Evolutionary conservation across 1,140 invertebrate genomes (phyloP).

Genomic region (Drosophila serrata): DNA sequence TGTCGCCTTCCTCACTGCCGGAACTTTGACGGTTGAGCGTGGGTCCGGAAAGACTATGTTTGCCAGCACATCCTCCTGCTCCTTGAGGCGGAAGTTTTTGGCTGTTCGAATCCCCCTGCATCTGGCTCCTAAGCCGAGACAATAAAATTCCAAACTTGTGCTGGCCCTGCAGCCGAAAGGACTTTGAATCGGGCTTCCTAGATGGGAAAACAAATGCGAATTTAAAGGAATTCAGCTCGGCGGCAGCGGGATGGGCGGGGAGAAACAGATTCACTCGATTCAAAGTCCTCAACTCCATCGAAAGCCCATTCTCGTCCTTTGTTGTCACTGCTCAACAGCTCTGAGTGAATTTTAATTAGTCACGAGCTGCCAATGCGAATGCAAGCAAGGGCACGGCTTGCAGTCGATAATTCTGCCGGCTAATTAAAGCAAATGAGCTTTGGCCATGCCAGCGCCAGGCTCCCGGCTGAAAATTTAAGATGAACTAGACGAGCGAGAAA

Average conservation of each 20-base stretch:
- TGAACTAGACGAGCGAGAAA: conserved; percentile 33
- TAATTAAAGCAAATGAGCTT: conserved; percentile 36
- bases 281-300: conserved; percentile 36
- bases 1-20: not conserved
- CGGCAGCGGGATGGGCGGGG: not conserved
- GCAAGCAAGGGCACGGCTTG: conserved; percentile 1
- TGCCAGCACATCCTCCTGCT: conserved; percentile 6
- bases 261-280: not conserved
- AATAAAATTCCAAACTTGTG: conserved; percentile 66
- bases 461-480: conserved; percentile 26
- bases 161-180: conserved; percentile 10
- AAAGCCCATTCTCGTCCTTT: conserved; percentile 4
- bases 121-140: conserved; percentile 36
- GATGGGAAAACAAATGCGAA: not conserved
- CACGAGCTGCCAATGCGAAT: not conserved
- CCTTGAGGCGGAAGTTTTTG: conserved; percentile 19
- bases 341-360: conserved; percentile 61
- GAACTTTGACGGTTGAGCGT: not conserved
- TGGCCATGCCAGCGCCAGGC: conserved; percentile 3
- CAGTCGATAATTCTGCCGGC: not conserved
- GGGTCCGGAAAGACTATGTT: conserved; percentile 16
- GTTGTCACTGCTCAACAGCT: conserved; percentile 29
- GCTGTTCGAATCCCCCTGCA: conserved; percentile 27
- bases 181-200: conserved; percentile 13
- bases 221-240: not conserved